Evolutionary conservation across 2,888 invertebrate species (phyloP).

Genomic region (Diaprepes abbreviatus): DNA sequence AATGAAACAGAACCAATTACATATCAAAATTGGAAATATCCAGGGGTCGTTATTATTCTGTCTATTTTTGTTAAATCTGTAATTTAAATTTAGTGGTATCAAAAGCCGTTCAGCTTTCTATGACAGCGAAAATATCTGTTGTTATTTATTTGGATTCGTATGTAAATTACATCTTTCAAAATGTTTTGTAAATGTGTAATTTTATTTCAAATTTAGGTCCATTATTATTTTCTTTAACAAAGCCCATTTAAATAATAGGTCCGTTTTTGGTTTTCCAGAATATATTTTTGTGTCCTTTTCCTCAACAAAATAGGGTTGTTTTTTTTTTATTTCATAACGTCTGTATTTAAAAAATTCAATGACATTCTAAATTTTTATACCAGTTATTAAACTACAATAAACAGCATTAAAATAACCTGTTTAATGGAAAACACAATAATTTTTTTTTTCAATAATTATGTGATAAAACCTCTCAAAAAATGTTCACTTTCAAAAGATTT

Average conservation of each 20-base stretch:
- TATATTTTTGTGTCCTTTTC: no score
- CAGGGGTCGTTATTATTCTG: slow-evolving; percentile 22
- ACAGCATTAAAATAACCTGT: no score
- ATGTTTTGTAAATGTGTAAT: slow-evolving; percentile 16
- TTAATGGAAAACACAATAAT: no score
- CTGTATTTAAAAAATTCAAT: no score
- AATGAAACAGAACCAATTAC: background rate
- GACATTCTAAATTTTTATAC: no score
- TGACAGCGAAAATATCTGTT: slow-evolving; percentile 35
- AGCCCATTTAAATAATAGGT: background rate
- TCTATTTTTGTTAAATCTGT: slow-evolving; percentile 31
- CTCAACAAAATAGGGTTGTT: no score
- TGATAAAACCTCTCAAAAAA: no score
- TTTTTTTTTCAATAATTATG: no score
- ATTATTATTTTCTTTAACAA: background rate
- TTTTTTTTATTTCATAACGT: no score
- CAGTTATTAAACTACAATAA: no score
- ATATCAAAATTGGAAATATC: slow-evolving; percentile 15
- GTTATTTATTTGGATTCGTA: slow-evolving; percentile 26
- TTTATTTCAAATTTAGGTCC: background rate
- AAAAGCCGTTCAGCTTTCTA: slow-evolving; percentile 34
- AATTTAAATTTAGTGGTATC: slow-evolving; percentile 38
- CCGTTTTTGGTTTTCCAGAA: no score
- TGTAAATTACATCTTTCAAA: slow-evolving; percentile 14
- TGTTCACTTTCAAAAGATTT: no score